Evolutionary conservation across 2,113 vertebrate species (phyloP).

Genomic region (Petromus typicus): DNA sequence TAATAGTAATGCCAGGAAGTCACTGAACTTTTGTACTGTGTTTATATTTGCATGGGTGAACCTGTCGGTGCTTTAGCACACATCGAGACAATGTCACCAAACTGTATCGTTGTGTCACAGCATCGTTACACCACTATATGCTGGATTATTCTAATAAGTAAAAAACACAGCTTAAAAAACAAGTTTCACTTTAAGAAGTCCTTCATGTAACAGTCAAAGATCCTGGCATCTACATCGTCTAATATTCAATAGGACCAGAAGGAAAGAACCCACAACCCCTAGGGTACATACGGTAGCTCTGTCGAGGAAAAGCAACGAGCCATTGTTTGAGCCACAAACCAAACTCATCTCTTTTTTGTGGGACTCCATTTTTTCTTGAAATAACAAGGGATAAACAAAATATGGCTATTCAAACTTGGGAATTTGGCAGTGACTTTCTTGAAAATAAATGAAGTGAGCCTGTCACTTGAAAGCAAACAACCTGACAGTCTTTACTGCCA

Average conservation of each 20-base stretch:
- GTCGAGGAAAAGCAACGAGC: background rate
- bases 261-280: background rate
- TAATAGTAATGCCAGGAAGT: background rate
- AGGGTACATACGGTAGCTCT: background rate
- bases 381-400: slow-evolving; percentile 70
- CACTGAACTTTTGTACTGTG: background rate
- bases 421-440: slow-evolving; percentile 62
- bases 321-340: background rate
- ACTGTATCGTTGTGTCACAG: background rate
- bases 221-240: background rate
- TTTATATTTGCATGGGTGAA: background rate
- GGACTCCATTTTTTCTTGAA: slow-evolving; percentile 52
- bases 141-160: background rate
- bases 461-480: slow-evolving; percentile 63
- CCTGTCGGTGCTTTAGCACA: background rate
- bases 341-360: slow-evolving; percentile 33
- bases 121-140: background rate
- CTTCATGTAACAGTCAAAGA: too few species aligned
- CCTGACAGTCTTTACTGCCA: slow-evolving; percentile 56
- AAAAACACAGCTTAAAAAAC: background rate
- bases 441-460: slow-evolving; percentile 69
- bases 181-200: too few species aligned
- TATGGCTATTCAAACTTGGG: slow-evolving; percentile 58
- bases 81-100: background rate
- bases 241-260: background rate